Percentiles rank a stretch among this genome's conserved stretches.
Conservation (phyloP, 2,113 vertebrate species). For the Asarcornis scutulata region DNA sequence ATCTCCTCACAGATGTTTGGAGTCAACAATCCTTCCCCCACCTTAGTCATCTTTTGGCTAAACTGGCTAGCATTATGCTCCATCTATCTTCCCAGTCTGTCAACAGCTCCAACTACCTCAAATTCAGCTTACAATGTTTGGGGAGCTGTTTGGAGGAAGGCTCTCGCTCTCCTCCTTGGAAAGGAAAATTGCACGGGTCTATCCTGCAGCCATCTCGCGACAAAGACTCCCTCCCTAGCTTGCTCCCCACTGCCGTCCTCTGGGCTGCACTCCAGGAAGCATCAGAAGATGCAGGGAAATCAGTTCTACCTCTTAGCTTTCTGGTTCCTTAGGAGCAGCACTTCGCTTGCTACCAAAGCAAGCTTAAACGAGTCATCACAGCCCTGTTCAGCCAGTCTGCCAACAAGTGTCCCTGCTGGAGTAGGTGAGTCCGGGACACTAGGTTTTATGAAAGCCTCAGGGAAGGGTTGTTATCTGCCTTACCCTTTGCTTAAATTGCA, state of each 20-base stretch:
- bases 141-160: neutral
- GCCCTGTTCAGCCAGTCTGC: neutral
- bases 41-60: slow-evolving; percentile 62
- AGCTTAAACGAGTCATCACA: neutral
- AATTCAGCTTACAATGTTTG: neutral
- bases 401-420: neutral
- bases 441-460: neutral
- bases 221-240: neutral
- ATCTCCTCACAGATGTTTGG: slow-evolving; percentile 56
- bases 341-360: neutral
- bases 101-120: neutral
- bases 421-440: neutral
- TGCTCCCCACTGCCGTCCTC: neutral
- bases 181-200: neutral
- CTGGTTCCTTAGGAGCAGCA: neutral
- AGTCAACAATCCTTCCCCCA: neutral
- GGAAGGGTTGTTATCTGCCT: neutral
- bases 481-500: neutral
- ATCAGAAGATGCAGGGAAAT: neutral
- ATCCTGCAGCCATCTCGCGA: rapidly evolving
- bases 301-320: neutral
- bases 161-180: neutral
- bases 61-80: neutral
- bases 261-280: neutral
- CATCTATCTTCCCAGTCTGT: neutral